phyloP scores from a whole-genome alignment of 2,888 invertebrate species.

The Rambutsinella grinnellia region DNA sequence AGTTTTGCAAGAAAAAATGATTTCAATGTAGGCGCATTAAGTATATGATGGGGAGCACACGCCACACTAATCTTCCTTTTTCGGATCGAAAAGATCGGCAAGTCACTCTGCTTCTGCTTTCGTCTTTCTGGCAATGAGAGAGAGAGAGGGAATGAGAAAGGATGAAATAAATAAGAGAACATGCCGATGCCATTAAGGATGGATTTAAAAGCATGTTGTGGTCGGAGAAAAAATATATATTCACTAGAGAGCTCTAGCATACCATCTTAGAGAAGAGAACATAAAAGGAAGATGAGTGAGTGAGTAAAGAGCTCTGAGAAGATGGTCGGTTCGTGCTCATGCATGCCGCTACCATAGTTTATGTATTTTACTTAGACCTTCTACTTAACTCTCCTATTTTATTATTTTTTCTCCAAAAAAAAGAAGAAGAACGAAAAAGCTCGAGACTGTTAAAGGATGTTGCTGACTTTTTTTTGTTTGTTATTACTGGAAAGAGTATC shows the following conservation, averaged over 20 bases:
- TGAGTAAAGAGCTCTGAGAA: too few relatives aligned
- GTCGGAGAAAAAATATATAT: conserved; percentile 23
- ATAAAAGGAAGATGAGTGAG: conserved; percentile 41
- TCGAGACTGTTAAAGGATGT: conserved; percentile 20
- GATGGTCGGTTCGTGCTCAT: conserved; percentile 43
- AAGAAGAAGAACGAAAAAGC: not conserved
- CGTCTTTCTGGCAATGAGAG: too few relatives aligned
- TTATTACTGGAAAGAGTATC: conserved; percentile 19
- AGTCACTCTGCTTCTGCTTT: too few relatives aligned
- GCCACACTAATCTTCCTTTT: too few relatives aligned
- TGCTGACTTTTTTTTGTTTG: conserved; percentile 23
- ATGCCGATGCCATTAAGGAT: conserved; percentile 45
- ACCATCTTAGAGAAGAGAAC: conserved; percentile 18
- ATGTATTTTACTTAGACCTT: conserved; percentile 31
- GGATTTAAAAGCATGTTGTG: conserved; percentile 44
- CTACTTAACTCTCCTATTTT: not conserved
- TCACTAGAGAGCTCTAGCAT: too few relatives aligned
- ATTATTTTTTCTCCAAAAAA: conserved; percentile 19
- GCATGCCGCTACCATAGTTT: conserved; percentile 41
- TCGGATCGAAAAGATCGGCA: too few relatives aligned
- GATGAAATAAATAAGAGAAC: conserved; percentile 42
- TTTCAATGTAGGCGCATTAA: too few relatives aligned
- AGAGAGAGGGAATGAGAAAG: too few relatives aligned
- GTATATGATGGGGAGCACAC: too few relatives aligned
- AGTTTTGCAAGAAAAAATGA: too few relatives aligned